These are phyloP conservation scores for Anarrhichthys ocellatus DNA, from an alignment of 2,113 vertebrate genomes.

Conservation along the genomic window DNA sequence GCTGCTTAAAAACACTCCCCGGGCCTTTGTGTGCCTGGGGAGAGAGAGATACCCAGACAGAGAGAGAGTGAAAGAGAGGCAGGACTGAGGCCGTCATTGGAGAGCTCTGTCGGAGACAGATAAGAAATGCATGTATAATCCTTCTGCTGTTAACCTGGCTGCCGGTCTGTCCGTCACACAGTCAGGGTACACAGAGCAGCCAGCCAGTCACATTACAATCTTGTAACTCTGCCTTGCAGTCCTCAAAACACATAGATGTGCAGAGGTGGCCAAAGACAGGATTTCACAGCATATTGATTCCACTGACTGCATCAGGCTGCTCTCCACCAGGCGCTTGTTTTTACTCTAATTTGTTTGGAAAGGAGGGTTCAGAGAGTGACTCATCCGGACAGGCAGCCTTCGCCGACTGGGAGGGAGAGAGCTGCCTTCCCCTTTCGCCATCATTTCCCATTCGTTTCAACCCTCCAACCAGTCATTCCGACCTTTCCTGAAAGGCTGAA, in stretches of 20 bases:
- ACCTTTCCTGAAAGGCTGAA: not conserved
- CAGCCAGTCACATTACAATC: conserved; percentile 7
- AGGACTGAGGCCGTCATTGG: conserved; percentile 3
- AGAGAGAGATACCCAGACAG: not conserved
- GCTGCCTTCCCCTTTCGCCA: conserved; percentile 3
- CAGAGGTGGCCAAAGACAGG: conserved; percentile 35
- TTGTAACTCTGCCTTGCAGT: not conserved
- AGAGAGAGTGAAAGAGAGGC: not conserved
- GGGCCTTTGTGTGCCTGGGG: not conserved
- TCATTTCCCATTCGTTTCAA: conserved; percentile 25
- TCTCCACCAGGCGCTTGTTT: conserved; percentile 49
- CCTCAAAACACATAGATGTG: conserved; percentile 20
- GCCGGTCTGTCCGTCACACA: conserved; percentile 16
- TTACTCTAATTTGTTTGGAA: conserved; percentile 61
- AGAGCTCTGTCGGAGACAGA: conserved; percentile 46
- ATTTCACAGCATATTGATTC: conserved; percentile 72
- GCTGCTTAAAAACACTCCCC: not conserved
- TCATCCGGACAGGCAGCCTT: conserved; percentile 46
- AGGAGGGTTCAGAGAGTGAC: conserved; percentile 45
- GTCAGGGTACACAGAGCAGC: not conserved
- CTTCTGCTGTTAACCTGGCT: conserved; percentile 30
- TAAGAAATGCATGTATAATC: conserved; percentile 58
- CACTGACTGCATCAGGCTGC: conserved; percentile 59
- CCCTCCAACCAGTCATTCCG: conserved; percentile 6
- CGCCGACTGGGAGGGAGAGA: conserved; percentile 34